Evolutionary conservation across 2,888 invertebrate species (phyloP), one percentile per base, ranked within the genome.

Genomic region (Chrysolina americana): DNA sequence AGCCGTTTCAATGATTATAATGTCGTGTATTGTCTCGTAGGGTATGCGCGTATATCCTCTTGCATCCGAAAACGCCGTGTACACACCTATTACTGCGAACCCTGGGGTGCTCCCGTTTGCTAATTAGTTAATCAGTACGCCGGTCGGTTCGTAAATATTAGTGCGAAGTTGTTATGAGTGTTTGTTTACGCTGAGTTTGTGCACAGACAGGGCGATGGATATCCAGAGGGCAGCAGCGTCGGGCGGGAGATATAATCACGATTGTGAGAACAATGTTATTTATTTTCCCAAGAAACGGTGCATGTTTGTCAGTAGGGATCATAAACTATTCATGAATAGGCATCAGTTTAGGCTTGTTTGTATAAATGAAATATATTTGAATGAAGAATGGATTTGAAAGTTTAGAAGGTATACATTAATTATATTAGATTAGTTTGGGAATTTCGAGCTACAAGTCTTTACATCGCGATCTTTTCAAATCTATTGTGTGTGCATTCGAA

Each of bases 81-180:
- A 48, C 59, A 59, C 59, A n/a, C 59, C 59, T n/a, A 28, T 59
- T 59, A 36, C 23, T 15, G n/a, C 23, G 53, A 23, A 59, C 59
- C 59, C 36, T 59, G 59, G 28, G 59, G 59, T 59, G 36, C 36
- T 59, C 59, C 48, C 53, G 59, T 36, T 59, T 59, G 23, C 59
- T 28, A 59, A 59, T 59, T 59, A 36, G 36, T 28, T 59, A 59
- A 59, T 59, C 36, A 36, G 36, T 59, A 19, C 10, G 56, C 28
- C 59, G 59, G 59, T 28, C 28, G 59, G n/a, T 28, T n/a, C 28
- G 36, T 59, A 59, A 59, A 59, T 59, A 59, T 53, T 23, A 59
- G 59, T 59, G 59, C 36, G 11, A 53, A 53, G 53, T 53, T 53
- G 53, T 53, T 53, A 13, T 21, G 53, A 53, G 21, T 53, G 53